Base-by-base conservation (phyloP, 1,140 invertebrate species). In the Drosophila neocordata region DNA sequence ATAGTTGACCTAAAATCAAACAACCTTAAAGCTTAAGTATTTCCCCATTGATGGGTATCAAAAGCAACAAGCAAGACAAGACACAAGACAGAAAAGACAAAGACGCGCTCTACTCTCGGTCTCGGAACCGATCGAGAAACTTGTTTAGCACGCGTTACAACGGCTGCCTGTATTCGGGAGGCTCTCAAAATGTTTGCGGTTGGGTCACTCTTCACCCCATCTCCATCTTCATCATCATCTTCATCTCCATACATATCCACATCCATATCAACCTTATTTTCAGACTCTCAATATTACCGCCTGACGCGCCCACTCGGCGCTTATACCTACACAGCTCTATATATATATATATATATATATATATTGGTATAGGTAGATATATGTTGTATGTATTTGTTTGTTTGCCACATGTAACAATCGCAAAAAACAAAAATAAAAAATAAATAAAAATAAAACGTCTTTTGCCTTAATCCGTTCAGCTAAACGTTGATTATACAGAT, bases 101-200 rank as follows among this genome's bases (percentile, higher is more conserved):
- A 80, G 78, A 77, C 79, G 73, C 74, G 65, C 71, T 44, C 15
- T 55, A 65, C 15, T 64, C 38, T 51, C 57, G 77, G 64, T 71
- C 71, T 76, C 63, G 74, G 73, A 77, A 70, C 67, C 65, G 83
- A 85, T 87, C 78, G 67, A 85, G 69, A 87, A 87, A 87, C 83
- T 87, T 87, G 83, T 87, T 87, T 87, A 88, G 83, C 83, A 87
- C 83, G 83, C 83, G 83, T 87, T 87, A 83, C 83, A 88, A 72
- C 83, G 83, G 83, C 83, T 87, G 83, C 83, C 83, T 88, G 83
- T 88, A 64, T 87, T 87, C 70, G 70, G 61, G 60, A 48, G 76
- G 65, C 82, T 85, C 80, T 85, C 82, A 78, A 81, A 87, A 73
- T 69, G 71, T 85, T 85, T 85, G 82, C 69, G 83, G 79, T 79